Conservation (phyloP, 2,113 vertebrate species). For the Riparia riparia region DNA sequence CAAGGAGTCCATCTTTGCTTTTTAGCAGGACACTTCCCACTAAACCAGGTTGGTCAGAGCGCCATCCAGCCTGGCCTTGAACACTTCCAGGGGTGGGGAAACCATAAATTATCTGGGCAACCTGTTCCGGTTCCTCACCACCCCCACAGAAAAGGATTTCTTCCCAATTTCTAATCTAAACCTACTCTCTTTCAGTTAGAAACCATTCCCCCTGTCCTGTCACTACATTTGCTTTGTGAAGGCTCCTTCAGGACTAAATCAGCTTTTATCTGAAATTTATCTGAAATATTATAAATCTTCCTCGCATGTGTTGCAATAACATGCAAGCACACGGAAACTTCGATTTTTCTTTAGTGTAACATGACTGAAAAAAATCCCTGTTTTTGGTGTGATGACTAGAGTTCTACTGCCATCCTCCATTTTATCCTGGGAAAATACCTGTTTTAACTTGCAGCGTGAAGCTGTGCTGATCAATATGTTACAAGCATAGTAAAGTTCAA, state of each 20-base stretch:
- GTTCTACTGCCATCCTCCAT: conserved; percentile 8
- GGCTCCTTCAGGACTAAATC: not conserved
- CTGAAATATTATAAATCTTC: not conserved
- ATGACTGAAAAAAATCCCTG: not conserved
- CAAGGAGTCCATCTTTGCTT: not conserved
- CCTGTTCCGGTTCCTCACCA: not conserved
- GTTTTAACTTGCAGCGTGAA: not conserved
- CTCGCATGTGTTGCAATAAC: fast-evolving
- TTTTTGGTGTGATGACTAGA: not conserved
- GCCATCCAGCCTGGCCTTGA: not conserved
- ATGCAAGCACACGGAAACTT: not conserved
- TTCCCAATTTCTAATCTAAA: not conserved
- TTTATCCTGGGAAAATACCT: conserved; percentile 15
- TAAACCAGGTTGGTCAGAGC: not conserved
- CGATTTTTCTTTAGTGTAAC: not conserved
- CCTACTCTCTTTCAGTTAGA: fast-evolving
- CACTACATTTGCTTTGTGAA: not conserved
- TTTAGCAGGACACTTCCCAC: not conserved
- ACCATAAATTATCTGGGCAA: not conserved
- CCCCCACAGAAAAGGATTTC: not conserved
- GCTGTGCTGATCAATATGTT: conserved; percentile 45
- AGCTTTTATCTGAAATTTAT: not conserved
- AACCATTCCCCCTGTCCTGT: not conserved
- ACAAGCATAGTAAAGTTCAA: conserved; percentile 58
- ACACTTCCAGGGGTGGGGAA: not conserved